Evolutionary conservation across 2,797 vertebrate species (phyloP), one percentile per base, ranked within the genome.

Genomic region (Lerista edwardsae): DNA sequence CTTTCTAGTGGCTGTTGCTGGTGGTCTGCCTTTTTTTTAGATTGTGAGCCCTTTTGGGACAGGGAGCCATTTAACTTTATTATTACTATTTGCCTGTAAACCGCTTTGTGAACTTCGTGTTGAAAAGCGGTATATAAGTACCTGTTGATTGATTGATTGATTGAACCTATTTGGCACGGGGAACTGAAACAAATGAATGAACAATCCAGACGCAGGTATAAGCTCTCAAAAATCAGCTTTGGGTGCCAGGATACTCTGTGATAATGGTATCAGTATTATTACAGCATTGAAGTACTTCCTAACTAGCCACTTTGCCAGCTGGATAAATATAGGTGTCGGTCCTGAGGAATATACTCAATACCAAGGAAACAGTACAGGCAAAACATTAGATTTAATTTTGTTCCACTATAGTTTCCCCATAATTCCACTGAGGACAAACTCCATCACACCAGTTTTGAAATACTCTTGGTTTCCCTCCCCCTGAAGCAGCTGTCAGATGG

Each of bases 401-500:
- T 11, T 57, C 41, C 51, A 4, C 8, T 36, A 2, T 41, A 27
- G 8, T 47, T 10, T 75, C 82, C 78, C 31, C 86, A 73, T 75
- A 86, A 87, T 61, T 15, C 82, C 72, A 82, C 62, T 29, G 41
- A 81, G 79, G n/a, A 17, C 0, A 0, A 69, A 81, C 5, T 27
- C 64, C 87, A 71, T 78, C 84, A 90, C 82, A 86, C 79, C 62
- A 84, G 82, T 84, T 88, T 86, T 73, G 84, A 88, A 71, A 90
- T 87, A 86, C 80, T 80, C 86, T 88, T 69, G 15, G 72, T 55
- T 87, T 92, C 88, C 78, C 15, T 7, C 2, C 0, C n/a, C 7
- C 72, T 41, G 44, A 65, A 91, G 91, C 92, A 93, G 91, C 93
- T 93, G 89, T 94, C 92, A 91, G 91, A 90, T 90, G 83, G 74